phyloP scores from a whole-genome alignment of 1,140 invertebrate genomes.

The Gonioctena quinquepunctata region DNA sequence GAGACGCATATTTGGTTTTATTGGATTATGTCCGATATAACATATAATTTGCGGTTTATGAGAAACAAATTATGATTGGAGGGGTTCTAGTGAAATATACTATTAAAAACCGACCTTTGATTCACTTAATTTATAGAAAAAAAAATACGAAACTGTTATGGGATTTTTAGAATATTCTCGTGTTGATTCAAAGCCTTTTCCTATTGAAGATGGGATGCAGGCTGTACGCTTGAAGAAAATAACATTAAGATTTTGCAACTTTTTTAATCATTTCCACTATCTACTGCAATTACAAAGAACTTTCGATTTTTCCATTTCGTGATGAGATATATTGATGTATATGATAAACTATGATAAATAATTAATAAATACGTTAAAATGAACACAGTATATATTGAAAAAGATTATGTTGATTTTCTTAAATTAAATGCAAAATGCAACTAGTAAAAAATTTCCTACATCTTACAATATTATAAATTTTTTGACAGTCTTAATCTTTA shows the following conservation, averaged over 20 bases:
- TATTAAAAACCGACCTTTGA: no score
- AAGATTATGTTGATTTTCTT: constrained; percentile 22
- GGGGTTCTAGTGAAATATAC: no score
- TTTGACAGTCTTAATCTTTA: constrained; percentile 42
- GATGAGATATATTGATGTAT: constrained; percentile 10
- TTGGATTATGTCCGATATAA: no score
- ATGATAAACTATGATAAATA: constrained; percentile 26
- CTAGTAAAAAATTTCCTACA: constrained; percentile 40
- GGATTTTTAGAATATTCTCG: no score
- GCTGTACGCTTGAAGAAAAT: no score
- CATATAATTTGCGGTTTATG: no score
- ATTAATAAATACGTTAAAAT: constrained; percentile 28
- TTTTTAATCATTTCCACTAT: neutral
- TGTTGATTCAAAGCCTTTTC: no score
- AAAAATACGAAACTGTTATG: no score
- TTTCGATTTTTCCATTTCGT: neutral
- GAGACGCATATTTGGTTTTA: no score
- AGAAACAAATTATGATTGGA: no score
- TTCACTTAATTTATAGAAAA: no score
- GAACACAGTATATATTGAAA: constrained; percentile 8
- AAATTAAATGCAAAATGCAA: constrained; percentile 36
- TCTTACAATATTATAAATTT: constrained; percentile 38
- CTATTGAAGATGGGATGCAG: no score
- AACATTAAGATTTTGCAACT: neutral
- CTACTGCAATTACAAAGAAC: neutral